Base-by-base conservation (phyloP, 2,797 vertebrate genomes). In the Onychomys torridus region DNA sequence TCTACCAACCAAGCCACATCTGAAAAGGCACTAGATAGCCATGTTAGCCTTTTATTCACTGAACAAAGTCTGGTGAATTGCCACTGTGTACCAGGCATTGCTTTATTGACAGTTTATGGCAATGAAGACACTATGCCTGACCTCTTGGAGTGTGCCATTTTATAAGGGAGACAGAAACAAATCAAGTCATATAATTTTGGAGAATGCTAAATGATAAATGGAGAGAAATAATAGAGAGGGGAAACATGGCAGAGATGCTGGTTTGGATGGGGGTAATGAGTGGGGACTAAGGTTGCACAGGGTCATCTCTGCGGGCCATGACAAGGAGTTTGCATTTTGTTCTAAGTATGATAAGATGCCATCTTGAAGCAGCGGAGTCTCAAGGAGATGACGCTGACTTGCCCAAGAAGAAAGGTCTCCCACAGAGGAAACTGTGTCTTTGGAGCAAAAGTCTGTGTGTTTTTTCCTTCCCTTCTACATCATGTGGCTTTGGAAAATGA, bases 81-180 rank as follows among this genome's bases (percentile, higher is more conserved):
- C 27, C 73, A 12, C 34, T 2, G 19, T 3, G 12, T 14, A 7
- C 10, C 37, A 52, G 71, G 32, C 76, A 23, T 89, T 43, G 17
- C n/a, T 78, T 86, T 52, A 76, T 16, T 4, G 23, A 59, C 63
- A 49, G n/a, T 10, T 84, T 17, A 8, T n/a, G 34, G 7, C 11
- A 32, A 88, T 19, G 1, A 25, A 93, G 52, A 61, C 71, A 25
- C 4, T 25, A 3, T 37, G 40, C 21, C 21, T 83, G 10, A 5
- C 43, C 1, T 78, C n/a, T 67, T 13, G 3, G 65, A 55, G 52
- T 25, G 81, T 87, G n/a, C 32, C 1, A 0, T 87, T 96, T 87
- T 92, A n/a, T 93, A 79, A 92, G 34, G 61, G n/a, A 92, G 61
- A 86, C 19, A 71, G 34, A 23, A 21, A 81, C 63, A 85, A 90